A percentile compares a stretch with the other conserved stretches of the same genome.
Evolutionary conservation across 2,797 vertebrate species (phyloP).

Genomic region (Tiaroga cobitis): DNA sequence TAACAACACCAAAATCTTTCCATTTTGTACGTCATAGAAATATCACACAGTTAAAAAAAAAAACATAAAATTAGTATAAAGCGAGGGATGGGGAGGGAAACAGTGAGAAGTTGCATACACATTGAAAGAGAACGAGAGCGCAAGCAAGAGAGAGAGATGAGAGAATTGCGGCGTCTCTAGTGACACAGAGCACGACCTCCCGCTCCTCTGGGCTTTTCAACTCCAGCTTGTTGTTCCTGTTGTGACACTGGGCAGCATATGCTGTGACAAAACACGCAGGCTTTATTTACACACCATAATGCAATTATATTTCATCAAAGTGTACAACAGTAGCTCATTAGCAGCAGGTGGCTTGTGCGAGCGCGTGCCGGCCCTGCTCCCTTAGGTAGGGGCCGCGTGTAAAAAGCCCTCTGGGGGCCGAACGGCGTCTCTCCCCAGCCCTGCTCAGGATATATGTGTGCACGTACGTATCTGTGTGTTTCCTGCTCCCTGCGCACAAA

Average conservation of each 20-base stretch:
- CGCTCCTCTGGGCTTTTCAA: conserved; percentile 64
- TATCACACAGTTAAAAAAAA: conserved; percentile 34
- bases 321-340: conserved; percentile 99
- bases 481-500: conserved; percentile 48
- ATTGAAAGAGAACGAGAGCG: conserved; percentile 66
- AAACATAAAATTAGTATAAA: conserved; percentile 59
- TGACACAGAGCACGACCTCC: conserved; percentile 62
- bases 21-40: conserved; percentile 38
- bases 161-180: conserved; percentile 65
- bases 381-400: conserved; percentile 77
- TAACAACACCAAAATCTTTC: neutral
- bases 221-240: conserved; percentile 82
- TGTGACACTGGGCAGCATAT: conserved; percentile 91
- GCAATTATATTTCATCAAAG: conserved; percentile 97
- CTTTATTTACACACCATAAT: conserved; percentile 95
- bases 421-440: conserved; percentile 52
- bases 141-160: conserved; percentile 67
- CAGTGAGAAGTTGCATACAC: conserved; percentile 7
- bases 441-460: conserved; percentile 16
- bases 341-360: conserved; percentile 83
- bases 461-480: conserved; percentile 7
- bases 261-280: conserved; percentile 93
- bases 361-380: conserved; percentile 75
- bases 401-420: conserved; percentile 56
- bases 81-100: neutral